Evolutionary conservation across 2,113 vertebrate genomes (phyloP).

Genomic region (Phalacrocorax carbo): DNA sequence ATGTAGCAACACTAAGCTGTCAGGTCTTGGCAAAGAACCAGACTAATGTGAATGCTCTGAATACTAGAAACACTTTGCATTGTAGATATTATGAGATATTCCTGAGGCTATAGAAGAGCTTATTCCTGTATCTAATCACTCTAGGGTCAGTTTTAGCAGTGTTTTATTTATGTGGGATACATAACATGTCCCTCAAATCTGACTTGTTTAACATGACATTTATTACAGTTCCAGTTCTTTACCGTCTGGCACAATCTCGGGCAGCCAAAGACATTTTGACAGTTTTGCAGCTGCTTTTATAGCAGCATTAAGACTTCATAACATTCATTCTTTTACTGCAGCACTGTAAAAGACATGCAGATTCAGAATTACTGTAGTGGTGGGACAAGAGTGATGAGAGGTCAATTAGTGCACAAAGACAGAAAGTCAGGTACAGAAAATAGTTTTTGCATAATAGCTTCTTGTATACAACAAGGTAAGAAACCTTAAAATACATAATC

Average conservation of each 20-base stretch:
- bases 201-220: conserved; percentile 1
- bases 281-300: conserved; percentile 15
- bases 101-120: neutral
- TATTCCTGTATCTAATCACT: neutral
- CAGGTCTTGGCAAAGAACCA: conserved; percentile 29
- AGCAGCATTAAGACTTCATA: neutral
- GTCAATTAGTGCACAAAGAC: neutral
- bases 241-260: conserved; percentile 1
- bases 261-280: neutral
- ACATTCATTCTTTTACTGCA: neutral
- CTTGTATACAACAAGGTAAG: neutral
- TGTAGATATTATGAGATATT: neutral
- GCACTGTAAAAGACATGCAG: neutral
- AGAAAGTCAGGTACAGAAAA: neutral
- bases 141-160: conserved; percentile 2
- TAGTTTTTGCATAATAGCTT: neutral
- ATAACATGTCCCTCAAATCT: neutral
- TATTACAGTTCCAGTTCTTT: conserved; percentile 25
- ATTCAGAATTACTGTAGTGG: neutral
- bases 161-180: conserved; percentile 18
- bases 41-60: neutral
- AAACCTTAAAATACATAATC: neutral
- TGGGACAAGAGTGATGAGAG: neutral
- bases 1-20: neutral
- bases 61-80: conserved; percentile 24